Base-by-base conservation (phyloP, 2,113 vertebrate species). In the Mionectes macconnelli region DNA sequence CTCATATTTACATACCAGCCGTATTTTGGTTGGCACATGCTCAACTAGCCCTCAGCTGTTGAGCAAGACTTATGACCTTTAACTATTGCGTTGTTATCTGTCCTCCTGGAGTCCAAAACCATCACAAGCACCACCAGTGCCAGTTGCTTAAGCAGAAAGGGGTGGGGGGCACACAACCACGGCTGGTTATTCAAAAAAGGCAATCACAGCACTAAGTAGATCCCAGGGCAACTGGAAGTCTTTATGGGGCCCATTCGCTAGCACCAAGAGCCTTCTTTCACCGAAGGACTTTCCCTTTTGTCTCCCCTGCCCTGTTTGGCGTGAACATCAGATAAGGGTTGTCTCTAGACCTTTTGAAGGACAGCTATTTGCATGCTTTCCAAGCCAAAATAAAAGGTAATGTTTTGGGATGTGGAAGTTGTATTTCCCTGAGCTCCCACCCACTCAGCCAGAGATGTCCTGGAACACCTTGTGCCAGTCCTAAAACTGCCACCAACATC, bases 181-280 rank as follows among this genome's bases (percentile, higher is more conserved):
- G 63, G 17, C 8, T 78, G 69, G 28, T 25, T 45, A 33, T 27
- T 74, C 4, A 31, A 55, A 76, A 56, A 33, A n/a, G 50, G 11
- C 40, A 63, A 27, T 55, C 39, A 47, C 0, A 5, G 47, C 78
- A 90, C 60, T 21, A 55, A 63, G 30, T 13, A n/a, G n/a, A 45
- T 33, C 44, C 52, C 49, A 20, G 0, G 1, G 35, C 21, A 63
- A 30, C 49, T 31, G 44, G 40, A 81, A 37, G 56, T 45, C 49
- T 75, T 59, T 17, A 11, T 1, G 23, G 45, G 30, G 20, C 14
- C 45, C 5, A 1, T 50, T 45, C 2, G 4, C 9, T 35, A 56
- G 59, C 27, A 47, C 60, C 5, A 0, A 77, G 27, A 0, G 0
- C n/a, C 50, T 84, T 60, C 57, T 72, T 70, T 81, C 47, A 55